Conservation (phyloP, 2,113 vertebrate species). For the Oncorhynchus kisutch region DNA sequence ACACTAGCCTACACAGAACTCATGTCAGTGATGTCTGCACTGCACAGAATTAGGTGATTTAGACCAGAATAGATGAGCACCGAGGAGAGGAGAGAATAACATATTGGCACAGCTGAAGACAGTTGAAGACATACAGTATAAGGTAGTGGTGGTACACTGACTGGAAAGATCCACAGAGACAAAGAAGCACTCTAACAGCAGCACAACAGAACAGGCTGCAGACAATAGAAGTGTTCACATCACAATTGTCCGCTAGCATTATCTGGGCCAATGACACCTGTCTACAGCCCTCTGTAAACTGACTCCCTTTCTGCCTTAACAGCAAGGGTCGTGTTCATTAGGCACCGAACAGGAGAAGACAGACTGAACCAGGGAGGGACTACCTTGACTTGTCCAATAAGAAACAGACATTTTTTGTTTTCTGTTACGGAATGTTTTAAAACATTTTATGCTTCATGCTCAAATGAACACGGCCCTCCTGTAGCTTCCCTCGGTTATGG, state of each 20-base stretch:
- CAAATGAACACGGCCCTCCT: background rate
- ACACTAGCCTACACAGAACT: background rate
- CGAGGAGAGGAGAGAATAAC: background rate
- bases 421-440: too few species aligned
- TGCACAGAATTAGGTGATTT: background rate
- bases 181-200: background rate
- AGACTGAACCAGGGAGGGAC: too few species aligned
- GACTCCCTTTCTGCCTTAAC: too few species aligned
- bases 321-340: background rate
- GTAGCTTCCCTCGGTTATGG: background rate
- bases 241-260: slow-evolving; percentile 28
- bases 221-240: background rate
- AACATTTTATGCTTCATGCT: too few species aligned
- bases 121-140: background rate
- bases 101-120: background rate
- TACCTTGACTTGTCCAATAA: too few species aligned
- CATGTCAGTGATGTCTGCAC: background rate
- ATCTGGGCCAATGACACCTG: slow-evolving; percentile 49
- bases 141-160: too few species aligned
- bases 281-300: background rate
- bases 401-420: too few species aligned
- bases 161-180: background rate
- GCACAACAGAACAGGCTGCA: background rate
- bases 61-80: background rate
- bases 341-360: background rate